Conservation (phyloP, 2,113 vertebrate genomes). For the Patagioenas fasciata region DNA sequence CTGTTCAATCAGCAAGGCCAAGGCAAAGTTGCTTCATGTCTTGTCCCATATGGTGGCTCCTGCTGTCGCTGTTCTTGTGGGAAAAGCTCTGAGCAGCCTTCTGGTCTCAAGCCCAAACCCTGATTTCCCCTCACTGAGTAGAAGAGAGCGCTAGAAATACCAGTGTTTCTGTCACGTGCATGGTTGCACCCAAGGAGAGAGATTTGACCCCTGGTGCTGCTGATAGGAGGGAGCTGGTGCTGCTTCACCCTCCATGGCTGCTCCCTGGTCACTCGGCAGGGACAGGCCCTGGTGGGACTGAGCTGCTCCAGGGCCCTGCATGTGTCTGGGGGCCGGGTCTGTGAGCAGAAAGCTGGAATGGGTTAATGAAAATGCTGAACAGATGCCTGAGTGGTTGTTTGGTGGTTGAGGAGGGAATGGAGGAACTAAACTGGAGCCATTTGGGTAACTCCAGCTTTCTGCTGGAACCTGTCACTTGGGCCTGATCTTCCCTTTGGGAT, state of each 20-base stretch:
- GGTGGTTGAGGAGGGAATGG: background rate
- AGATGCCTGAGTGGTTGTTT: background rate
- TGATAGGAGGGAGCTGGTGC: background rate
- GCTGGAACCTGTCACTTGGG: background rate
- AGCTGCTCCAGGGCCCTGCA: background rate
- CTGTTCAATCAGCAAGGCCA: slow-evolving; percentile 1
- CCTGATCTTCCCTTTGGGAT: background rate
- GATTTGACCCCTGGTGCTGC: rapidly evolving
- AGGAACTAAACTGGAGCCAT: background rate
- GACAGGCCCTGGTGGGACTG: background rate
- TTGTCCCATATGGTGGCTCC: slow-evolving; percentile 54
- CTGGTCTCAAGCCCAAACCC: background rate
- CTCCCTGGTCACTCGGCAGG: background rate
- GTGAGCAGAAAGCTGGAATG: background rate
- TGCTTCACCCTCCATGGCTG: background rate
- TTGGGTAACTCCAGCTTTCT: background rate
- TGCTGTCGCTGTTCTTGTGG: slow-evolving; percentile 23
- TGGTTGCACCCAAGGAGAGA: background rate
- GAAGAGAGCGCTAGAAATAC: background rate
- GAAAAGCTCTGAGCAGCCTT: background rate
- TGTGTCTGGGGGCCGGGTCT: background rate
- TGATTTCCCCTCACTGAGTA: background rate
- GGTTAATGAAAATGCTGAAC: slow-evolving; percentile 1
- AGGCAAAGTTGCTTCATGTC: background rate
- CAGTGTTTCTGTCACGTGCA: background rate